These are phyloP conservation scores for Malurus elegans DNA, from an alignment of 2,113 vertebrate species.

Conservation along the genomic window DNA sequence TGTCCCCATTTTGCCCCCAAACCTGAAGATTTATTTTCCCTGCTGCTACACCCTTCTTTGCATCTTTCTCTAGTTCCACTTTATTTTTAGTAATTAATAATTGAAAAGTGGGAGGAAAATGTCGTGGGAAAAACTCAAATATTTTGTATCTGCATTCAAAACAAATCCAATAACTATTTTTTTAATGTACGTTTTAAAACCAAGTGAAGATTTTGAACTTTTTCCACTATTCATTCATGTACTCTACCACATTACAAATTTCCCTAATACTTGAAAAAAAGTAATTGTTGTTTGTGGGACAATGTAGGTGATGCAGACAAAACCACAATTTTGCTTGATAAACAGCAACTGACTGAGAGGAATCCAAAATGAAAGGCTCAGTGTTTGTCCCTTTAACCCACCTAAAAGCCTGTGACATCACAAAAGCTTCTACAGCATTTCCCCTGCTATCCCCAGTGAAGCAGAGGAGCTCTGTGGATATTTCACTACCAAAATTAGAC, in stretches of 20 bases:
- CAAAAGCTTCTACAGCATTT: not conserved
- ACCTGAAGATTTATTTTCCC: not conserved
- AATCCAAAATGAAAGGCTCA: not conserved
- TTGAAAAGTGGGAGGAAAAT: not conserved
- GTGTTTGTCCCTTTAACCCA: not conserved
- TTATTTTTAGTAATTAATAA: not conserved
- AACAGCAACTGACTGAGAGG: not conserved
- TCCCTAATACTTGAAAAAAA: not conserved
- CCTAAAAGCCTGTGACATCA: not conserved
- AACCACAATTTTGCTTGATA: not conserved
- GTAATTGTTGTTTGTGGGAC: not conserved
- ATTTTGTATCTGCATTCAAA: not conserved
- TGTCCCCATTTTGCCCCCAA: not conserved
- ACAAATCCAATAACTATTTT: not conserved
- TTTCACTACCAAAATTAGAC: not conserved
- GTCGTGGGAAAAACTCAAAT: not conserved
- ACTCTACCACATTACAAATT: not conserved
- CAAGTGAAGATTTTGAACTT: not conserved
- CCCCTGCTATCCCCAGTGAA: not conserved
- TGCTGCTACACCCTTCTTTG: not conserved
- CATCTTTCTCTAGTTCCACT: not conserved
- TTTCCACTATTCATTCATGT: not conserved
- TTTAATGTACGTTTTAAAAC: not conserved
- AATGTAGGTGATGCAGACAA: not conserved
- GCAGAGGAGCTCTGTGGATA: not conserved